phyloP scores from a whole-genome alignment of 2,888 invertebrate species.

The Monopis laevigella region DNA sequence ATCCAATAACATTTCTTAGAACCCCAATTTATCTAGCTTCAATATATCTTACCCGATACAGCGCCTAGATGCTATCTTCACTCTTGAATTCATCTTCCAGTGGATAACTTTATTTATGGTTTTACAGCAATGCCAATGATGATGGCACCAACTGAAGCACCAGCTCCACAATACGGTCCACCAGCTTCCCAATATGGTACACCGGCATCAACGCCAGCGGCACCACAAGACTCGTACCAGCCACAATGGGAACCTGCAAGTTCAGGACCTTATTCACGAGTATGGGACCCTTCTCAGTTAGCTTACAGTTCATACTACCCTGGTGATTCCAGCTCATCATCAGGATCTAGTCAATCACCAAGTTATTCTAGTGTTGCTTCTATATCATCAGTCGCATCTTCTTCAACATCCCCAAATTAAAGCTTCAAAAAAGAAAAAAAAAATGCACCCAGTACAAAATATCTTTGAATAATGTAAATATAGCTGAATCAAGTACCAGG shows the following conservation, averaged over 20 bases:
- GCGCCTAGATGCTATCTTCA: no score
- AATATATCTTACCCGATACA: no score
- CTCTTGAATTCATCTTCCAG: no score
- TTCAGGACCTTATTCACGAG: constrained; percentile 81
- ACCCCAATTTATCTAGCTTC: no score
- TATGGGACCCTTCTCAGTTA: constrained; percentile 77
- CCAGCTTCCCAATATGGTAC: constrained; percentile 69
- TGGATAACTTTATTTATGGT: no score
- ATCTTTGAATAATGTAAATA: background rate
- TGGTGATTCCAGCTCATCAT: constrained; percentile 65
- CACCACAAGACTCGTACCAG: constrained; percentile 77
- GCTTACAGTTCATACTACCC: constrained; percentile 80
- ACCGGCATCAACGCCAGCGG: constrained; percentile 59
- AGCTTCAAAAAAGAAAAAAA: background rate
- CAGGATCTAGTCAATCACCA: constrained; percentile 64
- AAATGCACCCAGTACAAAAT: background rate
- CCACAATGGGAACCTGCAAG: constrained; percentile 77
- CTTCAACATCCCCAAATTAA: constrained; percentile 26
- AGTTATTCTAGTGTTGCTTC: constrained; percentile 60
- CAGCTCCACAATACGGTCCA: constrained; percentile 74
- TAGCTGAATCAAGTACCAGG: background rate
- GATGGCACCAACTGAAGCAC: constrained; percentile 68
- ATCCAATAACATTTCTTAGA: no score
- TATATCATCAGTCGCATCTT: constrained; percentile 37
- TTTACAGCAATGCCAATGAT: constrained; percentile 77